Evolutionary conservation across 2,888 invertebrate genomes (phyloP).

Genomic region (Apomyelois bistriatella): DNA sequence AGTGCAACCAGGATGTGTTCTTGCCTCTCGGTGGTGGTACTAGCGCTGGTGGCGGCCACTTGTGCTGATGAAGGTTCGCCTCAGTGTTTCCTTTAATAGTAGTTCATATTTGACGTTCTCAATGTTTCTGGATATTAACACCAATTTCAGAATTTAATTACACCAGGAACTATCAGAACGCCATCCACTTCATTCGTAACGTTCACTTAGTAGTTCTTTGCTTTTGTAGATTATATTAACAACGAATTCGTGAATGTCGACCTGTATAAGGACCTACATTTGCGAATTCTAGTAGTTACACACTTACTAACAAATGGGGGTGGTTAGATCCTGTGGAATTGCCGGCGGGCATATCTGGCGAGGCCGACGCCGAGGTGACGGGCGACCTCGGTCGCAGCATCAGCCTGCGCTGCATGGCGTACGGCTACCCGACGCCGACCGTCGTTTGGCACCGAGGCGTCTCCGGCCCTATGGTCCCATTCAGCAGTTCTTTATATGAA

Average conservation of each 20-base stretch:
- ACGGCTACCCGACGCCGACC: slow-evolving; percentile 88
- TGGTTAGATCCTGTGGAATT: slow-evolving; percentile 79
- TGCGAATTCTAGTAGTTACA: slow-evolving; percentile 35
- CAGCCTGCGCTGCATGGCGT: slow-evolving; percentile 87
- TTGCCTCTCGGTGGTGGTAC: slow-evolving; percentile 38
- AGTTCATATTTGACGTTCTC: slow-evolving; percentile 31
- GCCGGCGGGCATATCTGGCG: slow-evolving; percentile 84
- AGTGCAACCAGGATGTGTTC: slow-evolving; percentile 20
- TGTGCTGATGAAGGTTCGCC: slow-evolving; percentile 48
- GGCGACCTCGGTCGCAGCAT: slow-evolving; percentile 86
- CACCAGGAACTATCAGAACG: slow-evolving; percentile 31
- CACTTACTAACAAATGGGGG: slow-evolving; percentile 45
- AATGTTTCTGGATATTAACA: slow-evolving; percentile 31
- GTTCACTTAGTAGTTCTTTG: slow-evolving; percentile 32
- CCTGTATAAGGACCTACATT: slow-evolving; percentile 17
- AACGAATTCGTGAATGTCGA: slow-evolving; percentile 47
- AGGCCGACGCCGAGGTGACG: slow-evolving; percentile 81
- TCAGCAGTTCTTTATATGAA: slow-evolving; percentile 84
- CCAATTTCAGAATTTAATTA: not conserved
- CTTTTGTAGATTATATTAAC: slow-evolving; percentile 42
- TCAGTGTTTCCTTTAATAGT: slow-evolving; percentile 30
- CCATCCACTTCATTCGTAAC: slow-evolving; percentile 41
- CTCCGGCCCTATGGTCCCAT: slow-evolving; percentile 85
- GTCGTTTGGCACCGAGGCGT: slow-evolving; percentile 93
- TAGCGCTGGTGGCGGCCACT: slow-evolving; percentile 40